Conservation (phyloP, 2,888 invertebrate species). For the Stenotaenia linearis region DNA sequence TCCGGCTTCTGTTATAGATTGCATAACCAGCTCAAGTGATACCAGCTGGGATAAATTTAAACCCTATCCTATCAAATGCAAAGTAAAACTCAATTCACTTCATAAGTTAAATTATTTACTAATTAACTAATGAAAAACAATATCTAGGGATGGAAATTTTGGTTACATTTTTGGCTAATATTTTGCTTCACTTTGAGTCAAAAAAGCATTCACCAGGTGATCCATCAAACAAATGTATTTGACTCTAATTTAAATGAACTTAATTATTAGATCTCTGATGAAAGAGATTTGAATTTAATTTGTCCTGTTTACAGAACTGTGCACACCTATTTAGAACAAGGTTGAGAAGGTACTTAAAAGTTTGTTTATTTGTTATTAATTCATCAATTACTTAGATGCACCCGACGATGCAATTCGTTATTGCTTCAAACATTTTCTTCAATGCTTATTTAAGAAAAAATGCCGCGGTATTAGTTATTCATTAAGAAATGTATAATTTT, state of each 20-base stretch:
- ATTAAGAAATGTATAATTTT: neutral
- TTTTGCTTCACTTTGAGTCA: neutral
- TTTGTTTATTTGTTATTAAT: neutral
- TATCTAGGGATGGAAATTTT: neutral
- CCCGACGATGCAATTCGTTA: neutral
- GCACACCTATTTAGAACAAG: neutral
- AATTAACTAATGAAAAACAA: neutral
- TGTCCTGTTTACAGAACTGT: neutral
- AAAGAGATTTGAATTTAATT: neutral
- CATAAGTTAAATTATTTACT: neutral
- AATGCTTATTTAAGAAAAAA: neutral
- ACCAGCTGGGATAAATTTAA: neutral
- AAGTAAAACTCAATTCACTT: neutral
- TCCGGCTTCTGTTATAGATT: neutral
- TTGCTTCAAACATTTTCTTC: neutral
- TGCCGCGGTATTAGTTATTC: neutral
- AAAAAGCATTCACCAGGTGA: neutral
- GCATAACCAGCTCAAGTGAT: neutral
- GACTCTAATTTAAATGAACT: neutral
- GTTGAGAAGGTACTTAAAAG: neutral
- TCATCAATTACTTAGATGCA: neutral
- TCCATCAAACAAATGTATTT: neutral
- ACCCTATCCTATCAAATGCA: neutral
- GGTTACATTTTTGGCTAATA: neutral
- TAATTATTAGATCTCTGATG: neutral